A percentile compares a stretch with the other conserved stretches of the same genome.
Conservation (phyloP, 2,113 vertebrate species). For the Garra rufa region DNA sequence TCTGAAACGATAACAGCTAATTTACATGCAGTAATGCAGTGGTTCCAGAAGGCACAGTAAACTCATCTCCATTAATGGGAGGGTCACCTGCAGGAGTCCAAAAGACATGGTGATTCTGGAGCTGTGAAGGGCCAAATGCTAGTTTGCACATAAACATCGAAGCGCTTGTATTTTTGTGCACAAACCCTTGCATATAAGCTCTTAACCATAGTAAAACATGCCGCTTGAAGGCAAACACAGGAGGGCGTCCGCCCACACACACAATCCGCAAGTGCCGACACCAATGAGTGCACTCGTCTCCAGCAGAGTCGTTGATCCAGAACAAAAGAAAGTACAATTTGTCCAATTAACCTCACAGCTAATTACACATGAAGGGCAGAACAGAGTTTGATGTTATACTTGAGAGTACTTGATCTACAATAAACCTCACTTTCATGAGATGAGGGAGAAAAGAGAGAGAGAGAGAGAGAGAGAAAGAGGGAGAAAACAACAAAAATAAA, state of each 20-base stretch:
- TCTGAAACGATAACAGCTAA: not conserved
- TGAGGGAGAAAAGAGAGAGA: not conserved
- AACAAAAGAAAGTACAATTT: conserved; percentile 56
- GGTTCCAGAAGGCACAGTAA: not conserved
- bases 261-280: not conserved
- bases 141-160: not conserved
- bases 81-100: too few relatives aligned
- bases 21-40: conserved; percentile 16
- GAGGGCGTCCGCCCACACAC: conserved; percentile 4
- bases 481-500: too few relatives aligned
- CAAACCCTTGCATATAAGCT: not conserved
- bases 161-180: not conserved
- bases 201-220: not conserved
- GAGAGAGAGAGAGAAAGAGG: too few relatives aligned
- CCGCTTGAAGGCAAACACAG: not conserved
- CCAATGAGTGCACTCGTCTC: conserved; percentile 20
- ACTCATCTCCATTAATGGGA: not conserved
- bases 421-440: conserved; percentile 11
- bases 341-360: conserved; percentile 54
- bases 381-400: conserved; percentile 20
- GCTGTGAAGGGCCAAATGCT: not conserved
- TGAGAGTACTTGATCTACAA: conserved; percentile 37
- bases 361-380: conserved; percentile 53
- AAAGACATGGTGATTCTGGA: too few relatives aligned
- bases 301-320: conserved; percentile 46